Percentiles rank a stretch among this genome's conserved stretches.
Evolutionary conservation across 2,113 vertebrate genomes (phyloP).

Genomic region (Lepidiolamprologus cunningtoni): DNA sequence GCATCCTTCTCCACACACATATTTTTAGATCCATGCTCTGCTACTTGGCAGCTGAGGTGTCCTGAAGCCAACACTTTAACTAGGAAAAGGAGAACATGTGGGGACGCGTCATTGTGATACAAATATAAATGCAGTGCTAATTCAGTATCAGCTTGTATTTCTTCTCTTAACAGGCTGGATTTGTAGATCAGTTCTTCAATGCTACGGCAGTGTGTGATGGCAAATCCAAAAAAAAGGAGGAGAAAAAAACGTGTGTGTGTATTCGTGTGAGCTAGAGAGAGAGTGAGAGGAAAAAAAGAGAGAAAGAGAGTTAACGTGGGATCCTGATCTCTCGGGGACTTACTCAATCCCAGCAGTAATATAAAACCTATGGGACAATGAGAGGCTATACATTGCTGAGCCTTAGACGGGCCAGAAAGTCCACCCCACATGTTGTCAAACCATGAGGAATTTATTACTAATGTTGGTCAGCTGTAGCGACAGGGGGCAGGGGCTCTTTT

Average conservation of each 20-base stretch:
- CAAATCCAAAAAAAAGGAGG: neutral
- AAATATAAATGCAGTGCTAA: constrained; percentile 30
- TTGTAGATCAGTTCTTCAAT: constrained; percentile 25
- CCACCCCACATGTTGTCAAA: constrained; percentile 68
- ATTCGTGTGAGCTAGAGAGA: neutral
- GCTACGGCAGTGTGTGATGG: constrained; percentile 9
- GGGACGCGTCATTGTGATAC: constrained; percentile 11
- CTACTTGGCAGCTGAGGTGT: constrained; percentile 7
- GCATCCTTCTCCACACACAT: neutral
- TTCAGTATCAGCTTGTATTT: constrained; percentile 48
- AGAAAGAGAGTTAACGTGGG: constrained; percentile 21
- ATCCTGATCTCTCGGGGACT: constrained; percentile 55
- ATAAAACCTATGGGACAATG: constrained; percentile 67
- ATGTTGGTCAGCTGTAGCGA: constrained; percentile 71
- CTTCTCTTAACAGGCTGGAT: constrained; percentile 46
- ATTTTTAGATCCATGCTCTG: neutral
- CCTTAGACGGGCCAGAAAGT: constrained; percentile 44
- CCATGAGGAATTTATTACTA: constrained; percentile 74
- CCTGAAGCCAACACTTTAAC: constrained; percentile 10
- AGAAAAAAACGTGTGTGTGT: neutral
- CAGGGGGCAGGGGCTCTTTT: constrained; percentile 12
- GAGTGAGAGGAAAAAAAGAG: neutral
- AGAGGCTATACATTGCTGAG: constrained; percentile 30
- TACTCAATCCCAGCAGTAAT: constrained; percentile 58
- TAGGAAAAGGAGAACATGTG: constrained; percentile 25